Base-by-base conservation (phyloP, 2,113 vertebrate species). In the Neomonachus schauinslandi region DNA sequence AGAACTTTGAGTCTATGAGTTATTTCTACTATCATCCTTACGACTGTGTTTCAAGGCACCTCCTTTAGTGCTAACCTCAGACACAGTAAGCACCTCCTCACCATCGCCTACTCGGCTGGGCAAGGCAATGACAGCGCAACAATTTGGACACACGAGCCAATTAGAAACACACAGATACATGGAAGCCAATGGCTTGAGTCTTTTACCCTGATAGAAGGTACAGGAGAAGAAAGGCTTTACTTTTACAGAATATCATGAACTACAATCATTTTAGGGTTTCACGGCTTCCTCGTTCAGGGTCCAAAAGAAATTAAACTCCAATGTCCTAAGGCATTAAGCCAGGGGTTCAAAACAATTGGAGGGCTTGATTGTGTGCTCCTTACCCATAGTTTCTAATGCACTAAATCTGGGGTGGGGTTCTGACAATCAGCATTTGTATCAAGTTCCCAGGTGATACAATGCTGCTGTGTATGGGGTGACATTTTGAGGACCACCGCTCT, bases 401-500 rank as follows among this genome's bases (percentile, higher is more conserved):
- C 31, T 31, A 9, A 71, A 61, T 63, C 36, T 63, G 31, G 42
- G 63, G 12, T 36, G 42, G 83, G 14, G 7, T n/a, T 4, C 39
- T 16, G 15, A 31, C 7, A 59, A 4, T 12, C 6, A 77, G 42
- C 63, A 86, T 55, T 39, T 61, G 46, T 46, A 55, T 15, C 46
- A 65, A 3, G n/a, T 42, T 49, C 53, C 51, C 28, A 55, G 51
- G 71, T 36, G 55, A 15, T 7, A 3, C 2, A 0, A 24, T 4
- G 49, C 4, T 28, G 4, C 21, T 71, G 61, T 46, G 59, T 16
- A 4, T 15, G 11, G 46, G n/a, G 63, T 61, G 31, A 28, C 15
- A 15, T 19, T 55, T 59, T 7, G 39, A 72, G 24, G 77, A 49
- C 13, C 8, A 2, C 13, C 1, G 0, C 26, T 3, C 0, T 15